Evolutionary conservation across 2,113 vertebrate species (phyloP).

Genomic region (Ammodramus savannarum): DNA sequence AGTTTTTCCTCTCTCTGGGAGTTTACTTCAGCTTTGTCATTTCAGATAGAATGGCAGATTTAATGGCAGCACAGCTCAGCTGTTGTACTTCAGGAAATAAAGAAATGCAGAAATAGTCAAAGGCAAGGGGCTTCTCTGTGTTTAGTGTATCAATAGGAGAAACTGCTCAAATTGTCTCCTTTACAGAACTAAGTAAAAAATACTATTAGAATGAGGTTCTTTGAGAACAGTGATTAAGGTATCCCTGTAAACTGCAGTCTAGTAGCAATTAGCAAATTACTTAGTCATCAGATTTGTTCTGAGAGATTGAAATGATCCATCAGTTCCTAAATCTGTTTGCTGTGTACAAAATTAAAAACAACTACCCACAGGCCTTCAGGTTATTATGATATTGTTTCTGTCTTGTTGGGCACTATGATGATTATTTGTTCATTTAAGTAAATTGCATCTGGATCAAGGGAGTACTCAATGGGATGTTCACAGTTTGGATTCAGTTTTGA

Average conservation of each 20-base stretch:
- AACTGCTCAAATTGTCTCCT: not conserved
- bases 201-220: not conserved
- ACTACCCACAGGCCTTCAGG: not conserved
- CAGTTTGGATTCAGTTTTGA: not conserved
- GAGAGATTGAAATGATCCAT: not conserved
- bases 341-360: not conserved
- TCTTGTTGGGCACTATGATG: not conserved
- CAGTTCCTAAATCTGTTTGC: not conserved
- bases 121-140: not conserved
- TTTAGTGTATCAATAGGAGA: not conserved
- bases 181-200: not conserved
- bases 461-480: not conserved
- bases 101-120: not conserved
- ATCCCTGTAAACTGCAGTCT: not conserved
- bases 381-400: not conserved
- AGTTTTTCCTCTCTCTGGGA: not conserved
- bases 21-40: not conserved
- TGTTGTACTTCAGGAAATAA: not conserved
- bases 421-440: constrained; percentile 14
- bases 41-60: not conserved
- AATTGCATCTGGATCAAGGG: constrained; percentile 4
- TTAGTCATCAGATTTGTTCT: not conserved
- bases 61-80: not conserved
- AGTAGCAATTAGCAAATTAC: constrained; percentile 25
- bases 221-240: not conserved